Base-by-base conservation (phyloP, 2,888 invertebrate species). In the Incurvaria masculella region DNA sequence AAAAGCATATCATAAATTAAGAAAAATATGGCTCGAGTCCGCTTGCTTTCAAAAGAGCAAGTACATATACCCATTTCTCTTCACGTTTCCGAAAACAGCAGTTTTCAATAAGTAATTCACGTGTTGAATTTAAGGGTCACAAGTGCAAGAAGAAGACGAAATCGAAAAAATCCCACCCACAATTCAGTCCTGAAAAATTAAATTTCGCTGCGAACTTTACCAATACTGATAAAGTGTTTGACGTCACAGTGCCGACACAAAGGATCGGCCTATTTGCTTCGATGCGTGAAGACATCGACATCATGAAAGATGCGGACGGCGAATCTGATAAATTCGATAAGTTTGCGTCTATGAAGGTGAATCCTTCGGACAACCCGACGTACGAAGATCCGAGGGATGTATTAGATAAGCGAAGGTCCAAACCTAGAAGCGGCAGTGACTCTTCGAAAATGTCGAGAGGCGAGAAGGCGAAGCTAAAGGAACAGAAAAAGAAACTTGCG, bases 401-500 rank as follows among this genome's bases (percentile, higher is more conserved):
- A 50, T 66, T 74, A 52, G 71, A 74, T 72, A 57, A 51, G 58
- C 45, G 33, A 75, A 75, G 50, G 65, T 68, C 21, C 72, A 69
- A 55, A 64, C 63, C 0, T 69, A 40, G 67, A 62, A 0, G 57
- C 67, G 1, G 51, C 62, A 2, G 67, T 69, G 0, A 66, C 70
- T 0, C 56, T 63, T 10, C 33, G n/a, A 44, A n/a, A 5, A 53
- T 59, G 3, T 57, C 53, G 4, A 73, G 69, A 46, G 74, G 74
- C 19, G 62, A 63, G 19, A 68, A 59, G 50, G 61, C 66, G 0
- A 50, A 68, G 17, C 61, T 81, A 0, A 66, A 64, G 26, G 80
- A 78, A 48, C 81, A 82, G 57, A 82, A 81, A 57, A 66, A 65
- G 52, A 78, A 79, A 51, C 61, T 83, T 1, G 66, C 65, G 0